Evolutionary conservation across 2,888 invertebrate species (phyloP).

Genomic region (Disparrhopalites patrizii): DNA sequence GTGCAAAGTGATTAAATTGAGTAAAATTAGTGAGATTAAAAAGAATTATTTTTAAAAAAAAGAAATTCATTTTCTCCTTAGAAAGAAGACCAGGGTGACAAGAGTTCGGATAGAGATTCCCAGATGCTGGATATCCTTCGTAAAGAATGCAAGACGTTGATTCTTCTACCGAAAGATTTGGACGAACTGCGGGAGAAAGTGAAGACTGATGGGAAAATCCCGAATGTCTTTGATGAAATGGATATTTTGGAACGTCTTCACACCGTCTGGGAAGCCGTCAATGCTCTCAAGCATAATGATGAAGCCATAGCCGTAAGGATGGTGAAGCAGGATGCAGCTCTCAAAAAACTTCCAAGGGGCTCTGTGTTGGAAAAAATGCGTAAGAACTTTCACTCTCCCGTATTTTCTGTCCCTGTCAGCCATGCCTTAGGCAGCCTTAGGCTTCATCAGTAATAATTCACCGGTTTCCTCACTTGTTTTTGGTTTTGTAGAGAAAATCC

Average conservation of each 20-base stretch:
- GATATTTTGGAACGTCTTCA: constrained; percentile 41
- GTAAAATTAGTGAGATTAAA: too few relatives aligned
- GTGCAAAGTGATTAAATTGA: not conserved
- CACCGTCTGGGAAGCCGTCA: constrained; percentile 45
- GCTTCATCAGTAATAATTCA: not conserved
- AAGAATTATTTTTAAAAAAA: too few relatives aligned
- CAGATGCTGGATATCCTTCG: constrained; percentile 9
- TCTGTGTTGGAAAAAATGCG: constrained; percentile 39
- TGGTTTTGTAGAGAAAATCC: constrained; percentile 32
- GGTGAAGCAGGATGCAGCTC: constrained; percentile 36
- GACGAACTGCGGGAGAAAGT: constrained; percentile 38
- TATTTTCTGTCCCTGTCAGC: too few relatives aligned
- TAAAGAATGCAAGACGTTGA: constrained; percentile 32
- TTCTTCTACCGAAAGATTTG: constrained; percentile 36
- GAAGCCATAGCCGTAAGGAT: constrained; percentile 42
- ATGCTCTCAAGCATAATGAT: constrained; percentile 42
- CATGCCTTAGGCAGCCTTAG: too few relatives aligned
- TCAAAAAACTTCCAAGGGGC: constrained; percentile 37
- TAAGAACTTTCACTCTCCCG: constrained; percentile 12
- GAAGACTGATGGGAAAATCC: constrained; percentile 29
- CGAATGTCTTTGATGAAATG: constrained; percentile 38
- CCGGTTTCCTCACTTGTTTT: not conserved
- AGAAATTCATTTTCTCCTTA: too few relatives aligned
- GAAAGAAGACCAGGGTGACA: not conserved
- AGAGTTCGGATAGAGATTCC: constrained; percentile 7